phyloP scores from a whole-genome alignment of 92 coral and sea anemone species.

The Phenganax stokvisi region DNA sequence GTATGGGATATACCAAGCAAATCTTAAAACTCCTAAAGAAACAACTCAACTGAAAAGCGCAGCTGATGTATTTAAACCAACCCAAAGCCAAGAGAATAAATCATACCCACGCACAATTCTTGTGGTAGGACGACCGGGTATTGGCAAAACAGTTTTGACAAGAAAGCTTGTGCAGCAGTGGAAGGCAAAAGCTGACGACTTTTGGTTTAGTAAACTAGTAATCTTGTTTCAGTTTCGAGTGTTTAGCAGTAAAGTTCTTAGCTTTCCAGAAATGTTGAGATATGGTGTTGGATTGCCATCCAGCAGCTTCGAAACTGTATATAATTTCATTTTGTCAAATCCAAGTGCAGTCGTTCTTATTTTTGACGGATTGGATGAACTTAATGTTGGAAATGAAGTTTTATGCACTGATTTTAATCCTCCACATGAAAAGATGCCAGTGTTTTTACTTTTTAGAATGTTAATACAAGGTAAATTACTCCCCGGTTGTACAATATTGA shows the following conservation, averaged over 20 bases:
- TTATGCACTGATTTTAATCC: not conserved
- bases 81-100: not conserved
- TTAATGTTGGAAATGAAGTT: not conserved
- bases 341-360: constrained; percentile 36
- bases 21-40: not conserved
- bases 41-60: not conserved
- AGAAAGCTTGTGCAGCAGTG: constrained; percentile 33
- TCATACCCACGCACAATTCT: constrained; percentile 12
- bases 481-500: constrained; percentile 25
- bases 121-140: constrained; percentile 44
- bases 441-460: not conserved
- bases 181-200: not conserved
- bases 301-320: not conserved
- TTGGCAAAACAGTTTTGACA: constrained; percentile 33
- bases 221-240: constrained; percentile 31
- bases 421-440: not conserved
- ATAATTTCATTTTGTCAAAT: not conserved
- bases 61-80: constrained; percentile 12
- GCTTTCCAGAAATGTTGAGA: constrained; percentile 31
- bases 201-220: not conserved
- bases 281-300: not conserved
- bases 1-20: not conserved
- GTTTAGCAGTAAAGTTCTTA: constrained; percentile 17
- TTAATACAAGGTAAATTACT: not conserved
- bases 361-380: constrained; percentile 55